A percentile compares a stretch with the other conserved stretches of the same genome.
Conservation (phyloP, 2,888 invertebrate species). For the Teleiodes luculella region DNA sequence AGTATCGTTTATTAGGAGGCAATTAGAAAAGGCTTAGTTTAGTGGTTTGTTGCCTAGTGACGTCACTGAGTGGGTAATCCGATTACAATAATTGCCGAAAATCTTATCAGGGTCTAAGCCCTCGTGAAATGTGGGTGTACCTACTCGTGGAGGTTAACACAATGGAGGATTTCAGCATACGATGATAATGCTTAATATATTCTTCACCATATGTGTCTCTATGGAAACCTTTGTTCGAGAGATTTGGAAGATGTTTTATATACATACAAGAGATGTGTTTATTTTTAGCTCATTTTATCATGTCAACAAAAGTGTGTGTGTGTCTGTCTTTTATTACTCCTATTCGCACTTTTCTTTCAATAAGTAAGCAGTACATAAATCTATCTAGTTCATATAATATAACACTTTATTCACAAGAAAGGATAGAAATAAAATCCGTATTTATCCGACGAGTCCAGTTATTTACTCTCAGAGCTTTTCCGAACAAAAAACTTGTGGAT, state of each 20-base stretch:
- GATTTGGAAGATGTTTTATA: not conserved
- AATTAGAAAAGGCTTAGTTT: conserved; percentile 66
- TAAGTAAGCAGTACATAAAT: too few relatives aligned
- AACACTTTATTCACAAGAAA: not conserved
- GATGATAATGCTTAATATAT: conserved; percentile 7
- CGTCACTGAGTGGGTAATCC: conserved; percentile 64
- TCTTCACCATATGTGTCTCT: not conserved
- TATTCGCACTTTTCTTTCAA: too few relatives aligned
- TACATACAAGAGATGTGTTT: not conserved
- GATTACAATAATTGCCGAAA: conserved; percentile 74
- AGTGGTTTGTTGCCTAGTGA: conserved; percentile 74
- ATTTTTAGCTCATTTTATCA: too few relatives aligned
- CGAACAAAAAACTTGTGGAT: conserved; percentile 12
- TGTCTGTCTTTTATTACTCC: too few relatives aligned
- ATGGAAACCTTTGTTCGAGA: not conserved
- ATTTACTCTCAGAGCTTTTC: conserved; percentile 9
- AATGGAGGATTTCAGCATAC: not conserved
- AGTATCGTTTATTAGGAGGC: conserved; percentile 36
- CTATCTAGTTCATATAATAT: too few relatives aligned
- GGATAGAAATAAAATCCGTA: not conserved
- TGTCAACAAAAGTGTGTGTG: too few relatives aligned
- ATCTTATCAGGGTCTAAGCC: conserved; percentile 53
- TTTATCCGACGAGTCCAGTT: conserved; percentile 7
- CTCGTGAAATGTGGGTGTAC: conserved; percentile 17
- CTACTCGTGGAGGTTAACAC: not conserved